Conservation (phyloP, 2,113 vertebrate genomes). For the Rhinoderma darwinii region DNA sequence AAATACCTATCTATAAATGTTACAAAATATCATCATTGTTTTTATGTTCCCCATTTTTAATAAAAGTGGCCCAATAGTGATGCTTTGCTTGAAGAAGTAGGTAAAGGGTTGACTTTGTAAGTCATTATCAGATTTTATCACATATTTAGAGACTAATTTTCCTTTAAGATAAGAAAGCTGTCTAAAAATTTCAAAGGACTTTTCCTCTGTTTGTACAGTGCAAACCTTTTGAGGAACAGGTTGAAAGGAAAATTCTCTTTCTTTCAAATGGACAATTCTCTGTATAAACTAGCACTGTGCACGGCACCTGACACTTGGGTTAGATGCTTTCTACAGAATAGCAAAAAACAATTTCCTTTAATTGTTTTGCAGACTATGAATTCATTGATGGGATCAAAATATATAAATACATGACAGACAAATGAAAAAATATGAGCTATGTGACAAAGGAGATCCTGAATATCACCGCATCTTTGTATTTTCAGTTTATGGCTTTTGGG, state of each 20-base stretch:
- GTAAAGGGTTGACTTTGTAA: not conserved
- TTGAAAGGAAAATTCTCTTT: conserved; percentile 19
- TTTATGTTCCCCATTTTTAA: not conserved
- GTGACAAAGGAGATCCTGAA: not conserved
- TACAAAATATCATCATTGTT: not conserved
- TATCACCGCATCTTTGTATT: not conserved
- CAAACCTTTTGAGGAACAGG: not conserved
- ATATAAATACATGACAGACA: conserved; percentile 12
- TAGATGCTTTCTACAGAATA: not conserved
- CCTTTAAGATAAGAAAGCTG: not conserved
- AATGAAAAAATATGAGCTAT: not conserved
- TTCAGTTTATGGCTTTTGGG: conserved; percentile 18
- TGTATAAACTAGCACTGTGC: not conserved
- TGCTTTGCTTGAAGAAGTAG: not conserved
- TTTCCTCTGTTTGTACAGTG: not conserved
- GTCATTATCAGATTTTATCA: not conserved
- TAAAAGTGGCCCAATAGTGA: not conserved
- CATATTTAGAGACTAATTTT: conserved; percentile 1
- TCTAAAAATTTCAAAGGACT: conserved; percentile 14
- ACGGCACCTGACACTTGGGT: not conserved
- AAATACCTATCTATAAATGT: not conserved
- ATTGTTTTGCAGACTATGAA: conserved; percentile 5
- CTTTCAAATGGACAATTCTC: not conserved
- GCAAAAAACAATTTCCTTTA: conserved; percentile 35
- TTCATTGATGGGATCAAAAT: conserved; percentile 19